Conservation (phyloP, 2,113 vertebrate genomes). For the Aix galericulata region DNA sequence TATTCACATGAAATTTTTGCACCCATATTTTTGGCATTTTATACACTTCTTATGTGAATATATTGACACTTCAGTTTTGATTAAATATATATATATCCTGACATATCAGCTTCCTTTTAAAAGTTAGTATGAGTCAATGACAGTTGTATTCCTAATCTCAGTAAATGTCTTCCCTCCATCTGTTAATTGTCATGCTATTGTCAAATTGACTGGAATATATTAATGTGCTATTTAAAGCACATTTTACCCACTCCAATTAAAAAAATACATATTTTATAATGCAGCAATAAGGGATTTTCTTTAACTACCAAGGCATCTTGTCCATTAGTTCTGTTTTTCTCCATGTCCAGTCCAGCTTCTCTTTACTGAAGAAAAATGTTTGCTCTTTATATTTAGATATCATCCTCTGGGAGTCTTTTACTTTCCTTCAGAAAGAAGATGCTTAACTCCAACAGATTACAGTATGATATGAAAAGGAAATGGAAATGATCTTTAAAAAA, state of each 20-base stretch:
- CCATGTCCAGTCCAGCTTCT: neutral
- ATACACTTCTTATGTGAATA: rapidly evolving
- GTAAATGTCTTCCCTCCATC: slow-evolving; percentile 1
- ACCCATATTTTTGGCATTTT: neutral
- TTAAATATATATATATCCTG: neutral
- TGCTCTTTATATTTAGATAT: neutral
- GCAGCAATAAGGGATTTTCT: neutral
- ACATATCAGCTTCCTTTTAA: neutral
- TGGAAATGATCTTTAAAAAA: neutral
- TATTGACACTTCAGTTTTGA: neutral
- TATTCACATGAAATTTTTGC: neutral
- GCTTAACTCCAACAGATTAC: neutral
- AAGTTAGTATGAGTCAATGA: neutral
- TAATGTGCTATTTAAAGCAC: neutral
- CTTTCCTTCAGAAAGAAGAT: neutral
- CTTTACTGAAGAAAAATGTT: neutral
- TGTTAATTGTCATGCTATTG: slow-evolving; percentile 25
- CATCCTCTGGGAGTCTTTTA: neutral
- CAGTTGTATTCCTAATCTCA: neutral
- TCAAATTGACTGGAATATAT: neutral
- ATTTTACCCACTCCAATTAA: neutral
- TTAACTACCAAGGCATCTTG: neutral
- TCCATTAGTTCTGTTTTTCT: neutral
- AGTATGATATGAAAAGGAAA: neutral
- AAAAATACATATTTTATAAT: neutral